These are phyloP conservation scores for Cantharis lateralis DNA, from an alignment of 2,888 invertebrate species.

Conservation along the genomic window DNA sequence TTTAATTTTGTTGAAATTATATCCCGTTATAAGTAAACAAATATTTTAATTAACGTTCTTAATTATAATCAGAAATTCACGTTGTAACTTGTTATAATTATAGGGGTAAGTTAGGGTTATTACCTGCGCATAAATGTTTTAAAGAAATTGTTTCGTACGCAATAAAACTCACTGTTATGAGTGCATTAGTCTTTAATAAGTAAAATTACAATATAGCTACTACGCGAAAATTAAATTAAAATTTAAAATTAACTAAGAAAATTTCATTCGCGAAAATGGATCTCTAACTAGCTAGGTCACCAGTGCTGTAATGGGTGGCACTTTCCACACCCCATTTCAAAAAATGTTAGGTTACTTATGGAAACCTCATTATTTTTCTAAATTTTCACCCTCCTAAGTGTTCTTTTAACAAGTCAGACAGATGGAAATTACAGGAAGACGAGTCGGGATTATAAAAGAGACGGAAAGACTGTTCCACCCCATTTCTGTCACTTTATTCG, in stretches of 20 bases:
- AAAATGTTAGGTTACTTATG: not conserved
- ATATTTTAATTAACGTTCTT: conserved; percentile 23
- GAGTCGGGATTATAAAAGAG: not conserved
- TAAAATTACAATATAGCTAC: not conserved
- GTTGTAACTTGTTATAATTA: conserved; percentile 13
- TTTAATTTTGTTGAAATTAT: conserved; percentile 14
- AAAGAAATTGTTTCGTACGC: conserved; percentile 2
- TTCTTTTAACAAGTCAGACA: not conserved
- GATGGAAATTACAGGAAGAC: not conserved
- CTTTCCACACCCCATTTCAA: not conserved
- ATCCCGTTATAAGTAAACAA: conserved; percentile 4
- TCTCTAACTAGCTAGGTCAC: not conserved
- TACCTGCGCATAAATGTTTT: conserved; percentile 13
- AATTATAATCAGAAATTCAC: conserved; percentile 23
- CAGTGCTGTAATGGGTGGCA: not conserved
- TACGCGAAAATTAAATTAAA: not conserved
- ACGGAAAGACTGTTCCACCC: not conserved
- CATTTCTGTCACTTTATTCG: not conserved
- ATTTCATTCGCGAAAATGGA: not conserved
- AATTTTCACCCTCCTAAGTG: not conserved
- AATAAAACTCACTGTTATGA: not conserved
- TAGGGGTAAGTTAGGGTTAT: conserved; percentile 21
- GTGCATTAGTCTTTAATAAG: not conserved
- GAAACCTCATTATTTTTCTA: not conserved
- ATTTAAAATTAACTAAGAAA: not conserved